Evolutionary conservation across 1,140 invertebrate species (phyloP), one percentile per base, ranked within the genome.

Genomic region (Lordiphosa mommai): DNA sequence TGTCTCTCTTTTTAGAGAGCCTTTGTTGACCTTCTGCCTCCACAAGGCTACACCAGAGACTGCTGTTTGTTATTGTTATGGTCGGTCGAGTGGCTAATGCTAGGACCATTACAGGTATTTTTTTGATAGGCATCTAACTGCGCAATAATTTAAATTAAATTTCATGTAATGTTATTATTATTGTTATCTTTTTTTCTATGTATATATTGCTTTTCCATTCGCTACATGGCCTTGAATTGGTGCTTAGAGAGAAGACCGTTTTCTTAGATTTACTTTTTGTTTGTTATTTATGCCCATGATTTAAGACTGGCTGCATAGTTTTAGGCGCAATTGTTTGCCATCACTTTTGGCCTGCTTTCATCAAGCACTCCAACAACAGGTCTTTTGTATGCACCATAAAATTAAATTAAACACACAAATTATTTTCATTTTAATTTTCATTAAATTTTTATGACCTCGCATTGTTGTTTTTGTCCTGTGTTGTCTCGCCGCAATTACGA

Each of bases 391-490:
- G 76, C 58, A 38, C 50, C 77, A 84, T 84, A 84, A 82, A 84
- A 82, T 82, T 76, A 84, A 82, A 82, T 82, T 82, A 84, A 82
- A 60, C 67, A 68, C 77, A 82, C 77, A 82, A 82, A 82, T 84
- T 84, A 82, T 82, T 71, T 76, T 84, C 76, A 76, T 82, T 82
- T 82, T 82, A 84, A 82, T 82, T 82, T 82, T 82, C 76, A 82
- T 82, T 84, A 84, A 82, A 82, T 82, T 82, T 80, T 80, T 66
- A 80, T 82, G 70, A 57, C 48, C 59, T 44, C 33, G 38, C 60
- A 73, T 64, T 74, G 36, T 72, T 48, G 30, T 32, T 3, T 41
- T 17, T 67, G 20, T 65, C 20, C 50, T 58, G 59, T 67, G 37
- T 73, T 56, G 61, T 84, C 77, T 76, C 55, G 77, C 77, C 76